These are phyloP conservation scores for Calyptomena viridis DNA, from an alignment of 2,113 vertebrate genomes.

Conservation along the genomic window DNA sequence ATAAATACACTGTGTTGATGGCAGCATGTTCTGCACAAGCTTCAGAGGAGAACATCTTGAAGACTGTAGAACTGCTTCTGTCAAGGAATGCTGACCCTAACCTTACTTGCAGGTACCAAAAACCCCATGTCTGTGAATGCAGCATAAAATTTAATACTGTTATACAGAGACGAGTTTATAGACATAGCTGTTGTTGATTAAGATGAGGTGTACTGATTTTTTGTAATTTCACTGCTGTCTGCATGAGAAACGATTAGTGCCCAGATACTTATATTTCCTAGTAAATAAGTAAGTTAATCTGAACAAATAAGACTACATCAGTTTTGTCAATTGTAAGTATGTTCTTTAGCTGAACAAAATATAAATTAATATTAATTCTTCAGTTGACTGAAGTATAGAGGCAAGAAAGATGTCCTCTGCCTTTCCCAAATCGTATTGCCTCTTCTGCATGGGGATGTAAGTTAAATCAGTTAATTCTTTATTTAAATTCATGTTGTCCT, in stretches of 20 bases:
- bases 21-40: conserved; percentile 81
- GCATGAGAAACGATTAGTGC: not conserved
- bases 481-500: not conserved
- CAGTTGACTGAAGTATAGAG: not conserved
- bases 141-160: not conserved
- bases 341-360: not conserved
- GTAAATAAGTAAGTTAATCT: not conserved
- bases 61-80: conserved; percentile 89
- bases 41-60: conserved; percentile 82
- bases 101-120: conserved; percentile 81
- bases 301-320: not conserved
- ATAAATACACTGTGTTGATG: conserved; percentile 87
- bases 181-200: not conserved
- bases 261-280: not conserved
- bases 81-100: conserved; percentile 91
- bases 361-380: not conserved
- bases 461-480: not conserved
- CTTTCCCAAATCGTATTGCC: not conserved
- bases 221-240: not conserved
- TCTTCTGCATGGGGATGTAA: not conserved
- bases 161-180: not conserved
- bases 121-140: not conserved
- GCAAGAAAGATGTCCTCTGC: not conserved
- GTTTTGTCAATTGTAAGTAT: not conserved
- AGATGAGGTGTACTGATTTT: not conserved